These are phyloP conservation scores for Phoenicopterus ruber DNA, from an alignment of 2,113 vertebrate genomes.

Conservation along the genomic window DNA sequence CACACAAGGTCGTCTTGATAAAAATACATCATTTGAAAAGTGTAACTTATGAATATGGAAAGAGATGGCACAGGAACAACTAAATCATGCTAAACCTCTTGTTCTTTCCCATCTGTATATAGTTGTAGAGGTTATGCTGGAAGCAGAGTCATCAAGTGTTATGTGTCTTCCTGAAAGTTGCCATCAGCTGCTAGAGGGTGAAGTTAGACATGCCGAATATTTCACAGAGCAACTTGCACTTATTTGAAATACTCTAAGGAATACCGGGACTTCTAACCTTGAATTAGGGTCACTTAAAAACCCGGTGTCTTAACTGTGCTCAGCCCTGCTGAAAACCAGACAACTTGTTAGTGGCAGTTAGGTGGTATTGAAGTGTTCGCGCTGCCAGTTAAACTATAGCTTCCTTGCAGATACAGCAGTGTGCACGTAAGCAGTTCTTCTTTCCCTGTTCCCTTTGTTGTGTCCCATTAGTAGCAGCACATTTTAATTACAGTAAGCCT, in stretches of 20 bases:
- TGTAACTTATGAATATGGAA: slow-evolving; percentile 2
- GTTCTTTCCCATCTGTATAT: background rate
- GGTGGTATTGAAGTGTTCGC: fast-evolving
- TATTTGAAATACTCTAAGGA: background rate
- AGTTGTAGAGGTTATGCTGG: background rate
- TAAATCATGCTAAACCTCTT: background rate
- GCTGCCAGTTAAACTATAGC: background rate
- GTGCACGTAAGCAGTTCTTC: background rate
- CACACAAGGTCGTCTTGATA: background rate
- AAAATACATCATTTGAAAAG: background rate
- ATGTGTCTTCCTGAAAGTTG: background rate
- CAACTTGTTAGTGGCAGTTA: background rate
- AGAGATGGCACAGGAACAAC: background rate
- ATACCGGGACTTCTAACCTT: background rate
- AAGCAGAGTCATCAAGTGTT: background rate
- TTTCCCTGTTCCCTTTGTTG: background rate
- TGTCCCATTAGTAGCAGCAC: slow-evolving; percentile 17
- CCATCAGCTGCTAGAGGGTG: background rate
- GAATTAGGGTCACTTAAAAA: background rate
- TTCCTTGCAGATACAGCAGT: background rate
- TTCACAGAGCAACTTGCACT: background rate
- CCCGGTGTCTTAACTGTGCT: background rate
- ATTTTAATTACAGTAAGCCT: background rate
- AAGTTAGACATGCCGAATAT: background rate
- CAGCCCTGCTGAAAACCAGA: background rate